Conservation (phyloP, 2,888 invertebrate species). For the Hydrotaea cyrtoneurina region DNA sequence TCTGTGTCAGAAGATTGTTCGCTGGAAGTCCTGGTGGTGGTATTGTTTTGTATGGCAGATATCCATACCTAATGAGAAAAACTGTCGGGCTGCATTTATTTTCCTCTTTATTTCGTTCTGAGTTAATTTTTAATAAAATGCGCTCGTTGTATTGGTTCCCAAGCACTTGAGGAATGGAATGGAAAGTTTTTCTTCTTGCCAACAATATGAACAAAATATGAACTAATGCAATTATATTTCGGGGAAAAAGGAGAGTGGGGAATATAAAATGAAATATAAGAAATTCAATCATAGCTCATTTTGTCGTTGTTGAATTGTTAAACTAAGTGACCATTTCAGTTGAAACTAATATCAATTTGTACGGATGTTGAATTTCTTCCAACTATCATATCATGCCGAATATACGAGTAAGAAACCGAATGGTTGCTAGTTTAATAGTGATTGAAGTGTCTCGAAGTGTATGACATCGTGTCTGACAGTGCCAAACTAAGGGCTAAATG, state of each 20-base stretch:
- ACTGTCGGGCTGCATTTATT: constrained; percentile 14
- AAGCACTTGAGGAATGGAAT: not conserved
- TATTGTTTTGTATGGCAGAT: not conserved
- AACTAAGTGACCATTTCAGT: not conserved
- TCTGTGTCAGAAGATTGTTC: not conserved
- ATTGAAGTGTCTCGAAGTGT: no score
- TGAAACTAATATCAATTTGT: no score
- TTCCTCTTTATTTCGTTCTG: constrained; percentile 1
- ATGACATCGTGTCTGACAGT: no score
- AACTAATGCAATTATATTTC: not conserved
- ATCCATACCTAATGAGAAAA: constrained; percentile 29
- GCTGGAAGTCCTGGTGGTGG: not conserved
- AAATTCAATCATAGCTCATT: not conserved
- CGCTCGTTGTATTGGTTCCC: not conserved
- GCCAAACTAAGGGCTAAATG: no score
- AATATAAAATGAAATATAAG: not conserved
- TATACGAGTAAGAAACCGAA: no score
- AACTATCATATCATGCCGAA: no score
- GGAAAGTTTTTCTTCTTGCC: not conserved
- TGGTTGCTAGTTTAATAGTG: no score
- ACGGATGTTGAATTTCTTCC: no score
- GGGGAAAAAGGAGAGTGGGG: not conserved
- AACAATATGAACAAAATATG: not conserved
- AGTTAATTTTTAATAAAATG: constrained; percentile 31
- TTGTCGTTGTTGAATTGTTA: not conserved